phyloP scores from a whole-genome alignment of 2,797 vertebrate genomes.

The Artibeus lituratus region DNA sequence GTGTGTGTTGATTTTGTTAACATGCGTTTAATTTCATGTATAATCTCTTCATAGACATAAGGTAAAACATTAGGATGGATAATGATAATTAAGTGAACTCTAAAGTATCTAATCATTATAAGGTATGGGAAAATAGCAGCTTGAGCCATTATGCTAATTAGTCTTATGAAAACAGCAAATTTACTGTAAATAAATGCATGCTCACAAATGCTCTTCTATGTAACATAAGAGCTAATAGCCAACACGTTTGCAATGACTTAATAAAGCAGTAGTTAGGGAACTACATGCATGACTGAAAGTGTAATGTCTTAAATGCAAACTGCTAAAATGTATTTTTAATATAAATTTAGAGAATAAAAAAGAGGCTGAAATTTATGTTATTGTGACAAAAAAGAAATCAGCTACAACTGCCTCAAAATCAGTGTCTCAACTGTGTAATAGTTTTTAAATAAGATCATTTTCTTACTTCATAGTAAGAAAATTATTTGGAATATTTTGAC shows the following conservation, averaged over 20 bases:
- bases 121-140: background rate
- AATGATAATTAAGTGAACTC: constrained; percentile 22
- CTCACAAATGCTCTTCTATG: constrained; percentile 20
- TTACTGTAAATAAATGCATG: constrained; percentile 29
- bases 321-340: background rate
- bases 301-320: constrained; percentile 15
- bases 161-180: constrained; percentile 25
- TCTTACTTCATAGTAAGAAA: background rate
- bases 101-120: background rate
- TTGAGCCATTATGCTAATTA: constrained; percentile 36
- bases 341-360: background rate
- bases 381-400: background rate
- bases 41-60: background rate
- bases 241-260: background rate
- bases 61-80: background rate
- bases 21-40: background rate
- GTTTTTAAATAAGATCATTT: background rate
- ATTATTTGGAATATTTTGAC: background rate
- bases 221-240: background rate
- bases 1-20: background rate
- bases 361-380: background rate
- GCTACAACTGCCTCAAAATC: background rate
- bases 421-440: background rate
- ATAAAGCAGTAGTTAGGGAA: background rate
- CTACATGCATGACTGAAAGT: background rate